Evolutionary conservation across 2,888 invertebrate species (phyloP), one percentile per base, ranked within the genome.

Genomic region (Cephus rjabovi): DNA sequence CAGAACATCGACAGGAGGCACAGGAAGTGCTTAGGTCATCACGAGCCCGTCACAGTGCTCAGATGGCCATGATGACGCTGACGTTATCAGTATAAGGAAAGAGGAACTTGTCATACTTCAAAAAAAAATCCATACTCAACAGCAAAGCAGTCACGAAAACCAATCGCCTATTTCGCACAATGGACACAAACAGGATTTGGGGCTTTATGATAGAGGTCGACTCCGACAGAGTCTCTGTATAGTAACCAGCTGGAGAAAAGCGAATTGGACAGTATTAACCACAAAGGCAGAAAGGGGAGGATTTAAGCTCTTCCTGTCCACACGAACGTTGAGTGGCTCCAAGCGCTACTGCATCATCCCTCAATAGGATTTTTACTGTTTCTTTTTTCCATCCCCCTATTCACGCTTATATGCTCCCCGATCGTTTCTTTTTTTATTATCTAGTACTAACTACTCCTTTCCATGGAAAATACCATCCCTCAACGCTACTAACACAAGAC

Each of bases 191-290:
- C 86, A 86, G 88, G 87, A 88, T 88, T 88, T 87, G 83, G 86
- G 86, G 86, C 87, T 87, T 56, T 56, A 56, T 56, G 56, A 23
- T 56, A 9, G 56, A 56, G 56, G 23, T 56, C 56, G 56, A 56
- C 56, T 82, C 79, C 79, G 84, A 86, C 87, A 84, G 23, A 56
- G 81, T 79, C 71, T 30, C 80, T 76, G 81, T 77, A 56, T 56
- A 56, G 56, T 56, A 23, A 77, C 77, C 79, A 81, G 70, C 78
- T 75, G 77, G 79, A 77, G 75, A 80, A 79, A 84, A 82, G 83
- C 84, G 86, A 89, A 89, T 88, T 89, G 88, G 84, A 89, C 87
- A 86, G 87, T 83, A 88, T 88, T 86, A 87, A 79, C 83, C 83
- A 83, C 85, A 86, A 86, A 84, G 77, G 84, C 80, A 85, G 84